Evolutionary conservation across 2,797 vertebrate species (phyloP).

Genomic region (Microchirus variegatus): DNA sequence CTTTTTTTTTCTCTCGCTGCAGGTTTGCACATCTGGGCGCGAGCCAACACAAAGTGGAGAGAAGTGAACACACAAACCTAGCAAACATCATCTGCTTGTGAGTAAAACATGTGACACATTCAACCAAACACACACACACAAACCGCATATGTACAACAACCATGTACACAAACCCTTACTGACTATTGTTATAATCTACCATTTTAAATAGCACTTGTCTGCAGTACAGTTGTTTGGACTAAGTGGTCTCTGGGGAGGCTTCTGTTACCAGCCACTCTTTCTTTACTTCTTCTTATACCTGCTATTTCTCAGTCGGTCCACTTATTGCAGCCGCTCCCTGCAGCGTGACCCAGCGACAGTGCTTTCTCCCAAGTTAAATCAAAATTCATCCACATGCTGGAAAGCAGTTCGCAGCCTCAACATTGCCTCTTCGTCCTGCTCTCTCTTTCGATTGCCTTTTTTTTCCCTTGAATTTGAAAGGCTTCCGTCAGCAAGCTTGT

Average conservation of each 20-base stretch:
- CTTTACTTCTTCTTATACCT: slow-evolving; percentile 5
- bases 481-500: too few relatives aligned
- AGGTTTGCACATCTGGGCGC: slow-evolving; percentile 93
- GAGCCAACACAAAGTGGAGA: slow-evolving; percentile 90
- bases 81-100: slow-evolving; percentile 89
- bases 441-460: too few relatives aligned
- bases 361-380: neutral
- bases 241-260: slow-evolving; percentile 40
- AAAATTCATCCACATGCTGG: slow-evolving; percentile 40
- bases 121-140: slow-evolving; percentile 4
- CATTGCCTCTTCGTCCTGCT: slow-evolving; percentile 1
- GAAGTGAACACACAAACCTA: slow-evolving; percentile 75
- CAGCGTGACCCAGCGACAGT: neutral
- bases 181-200: neutral
- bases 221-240: slow-evolving; percentile 6
- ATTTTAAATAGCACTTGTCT: slow-evolving; percentile 33
- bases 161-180: slow-evolving; percentile 7
- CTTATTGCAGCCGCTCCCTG: neutral
- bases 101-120: slow-evolving; percentile 75
- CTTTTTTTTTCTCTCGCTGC: slow-evolving; percentile 13
- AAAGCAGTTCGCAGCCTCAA: slow-evolving; percentile 40
- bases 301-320: slow-evolving; percentile 12
- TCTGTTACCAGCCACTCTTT: slow-evolving; percentile 13
- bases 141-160: too few relatives aligned
- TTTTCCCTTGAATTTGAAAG: too few relatives aligned